Evolutionary conservation across 2,113 vertebrate species (phyloP).

Genomic region (Fukomys damarensis): DNA sequence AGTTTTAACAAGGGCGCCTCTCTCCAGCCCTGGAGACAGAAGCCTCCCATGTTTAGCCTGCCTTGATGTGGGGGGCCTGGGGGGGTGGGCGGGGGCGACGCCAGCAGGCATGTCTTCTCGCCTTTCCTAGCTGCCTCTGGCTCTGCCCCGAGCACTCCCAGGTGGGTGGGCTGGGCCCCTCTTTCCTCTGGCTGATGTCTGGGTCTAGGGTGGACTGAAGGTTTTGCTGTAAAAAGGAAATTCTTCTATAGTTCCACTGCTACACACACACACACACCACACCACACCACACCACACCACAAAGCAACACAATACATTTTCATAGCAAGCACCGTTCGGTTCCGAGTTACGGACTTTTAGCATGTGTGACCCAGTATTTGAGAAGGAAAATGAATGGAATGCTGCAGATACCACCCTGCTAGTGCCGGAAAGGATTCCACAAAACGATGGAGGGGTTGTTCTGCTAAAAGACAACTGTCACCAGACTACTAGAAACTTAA

Average conservation of each 20-base stretch:
- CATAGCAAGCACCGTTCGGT: neutral
- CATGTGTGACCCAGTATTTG: neutral
- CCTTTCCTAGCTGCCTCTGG: neutral
- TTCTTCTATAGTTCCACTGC: neutral
- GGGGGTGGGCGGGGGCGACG: conserved; percentile 23
- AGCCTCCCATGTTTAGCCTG: conserved; percentile 86
- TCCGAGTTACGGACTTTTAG: neutral
- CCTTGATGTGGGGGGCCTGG: conserved; percentile 76
- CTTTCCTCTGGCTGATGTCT: neutral
- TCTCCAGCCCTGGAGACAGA: conserved; percentile 89
- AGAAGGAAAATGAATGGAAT: neutral
- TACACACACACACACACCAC: neutral
- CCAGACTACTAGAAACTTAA: neutral
- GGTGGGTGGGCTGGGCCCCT: neutral
- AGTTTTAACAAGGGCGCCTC: conserved; percentile 92
- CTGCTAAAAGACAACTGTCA: neutral
- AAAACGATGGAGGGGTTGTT: neutral
- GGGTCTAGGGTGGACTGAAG: neutral
- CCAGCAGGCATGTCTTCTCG: conserved; percentile 1
- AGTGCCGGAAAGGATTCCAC: neutral
- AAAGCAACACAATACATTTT: neutral
- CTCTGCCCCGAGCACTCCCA: neutral
- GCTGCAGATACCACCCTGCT: too few relatives aligned
- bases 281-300: neutral
- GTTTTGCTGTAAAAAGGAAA: neutral